Evolutionary conservation across 2,888 invertebrate genomes (phyloP).

Genomic region (Brachyptera putata): DNA sequence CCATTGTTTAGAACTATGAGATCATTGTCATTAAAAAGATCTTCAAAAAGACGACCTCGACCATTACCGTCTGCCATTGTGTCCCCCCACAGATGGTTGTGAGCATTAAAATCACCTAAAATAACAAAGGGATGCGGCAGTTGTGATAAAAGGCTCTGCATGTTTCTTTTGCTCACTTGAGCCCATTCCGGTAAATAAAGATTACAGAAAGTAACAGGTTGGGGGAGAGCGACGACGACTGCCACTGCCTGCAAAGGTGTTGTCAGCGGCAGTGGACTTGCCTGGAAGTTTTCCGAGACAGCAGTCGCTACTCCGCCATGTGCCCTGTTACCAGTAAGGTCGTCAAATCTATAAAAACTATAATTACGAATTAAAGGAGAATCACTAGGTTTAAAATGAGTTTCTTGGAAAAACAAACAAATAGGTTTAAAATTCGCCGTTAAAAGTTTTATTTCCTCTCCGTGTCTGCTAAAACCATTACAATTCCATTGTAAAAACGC

Average conservation of each 20-base stretch:
- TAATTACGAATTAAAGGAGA: background rate
- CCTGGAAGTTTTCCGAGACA: background rate
- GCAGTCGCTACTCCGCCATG: background rate
- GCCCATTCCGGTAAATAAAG: background rate
- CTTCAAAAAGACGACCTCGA: constrained; percentile 13
- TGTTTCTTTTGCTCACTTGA: background rate
- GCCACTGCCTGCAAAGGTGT: constrained; percentile 2
- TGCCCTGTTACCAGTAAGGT: background rate
- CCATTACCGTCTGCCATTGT: background rate
- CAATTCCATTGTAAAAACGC: background rate
- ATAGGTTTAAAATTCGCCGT: background rate
- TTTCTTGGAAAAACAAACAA: background rate
- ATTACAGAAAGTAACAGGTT: background rate
- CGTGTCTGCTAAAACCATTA: background rate
- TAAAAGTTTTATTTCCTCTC: background rate
- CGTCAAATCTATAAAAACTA: background rate
- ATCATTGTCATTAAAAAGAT: background rate
- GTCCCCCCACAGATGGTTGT: constrained; percentile 7
- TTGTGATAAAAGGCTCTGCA: background rate
- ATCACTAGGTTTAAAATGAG: background rate
- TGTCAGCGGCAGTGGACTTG: background rate
- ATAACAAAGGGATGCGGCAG: background rate
- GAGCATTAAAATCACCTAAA: constrained; percentile 15
- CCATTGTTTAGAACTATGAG: background rate
- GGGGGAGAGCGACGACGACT: background rate